A percentile compares a stretch with the other conserved stretches of the same genome.
These are phyloP conservation scores for Thermophis baileyi DNA, from an alignment of 2,113 vertebrate genomes.

Conservation along the genomic window DNA sequence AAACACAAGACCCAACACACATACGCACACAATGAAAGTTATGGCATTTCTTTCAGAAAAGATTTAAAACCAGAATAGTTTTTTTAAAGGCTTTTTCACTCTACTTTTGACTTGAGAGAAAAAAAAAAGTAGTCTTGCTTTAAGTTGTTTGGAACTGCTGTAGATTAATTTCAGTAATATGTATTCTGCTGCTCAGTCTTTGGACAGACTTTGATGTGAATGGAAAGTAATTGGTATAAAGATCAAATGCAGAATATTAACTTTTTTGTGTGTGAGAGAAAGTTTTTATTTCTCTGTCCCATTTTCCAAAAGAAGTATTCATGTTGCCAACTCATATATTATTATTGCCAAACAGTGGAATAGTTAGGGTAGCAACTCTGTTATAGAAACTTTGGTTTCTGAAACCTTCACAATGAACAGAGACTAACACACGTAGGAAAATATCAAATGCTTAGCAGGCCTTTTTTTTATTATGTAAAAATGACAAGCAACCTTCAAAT, in stretches of 20 bases:
- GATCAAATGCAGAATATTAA: neutral
- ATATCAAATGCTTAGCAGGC: neutral
- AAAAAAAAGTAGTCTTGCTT: neutral
- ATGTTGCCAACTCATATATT: neutral
- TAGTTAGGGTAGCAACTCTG: neutral
- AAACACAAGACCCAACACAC: neutral
- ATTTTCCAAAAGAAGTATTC: neutral
- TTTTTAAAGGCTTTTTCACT: neutral
- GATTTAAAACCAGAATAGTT: neutral
- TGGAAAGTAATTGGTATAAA: neutral
- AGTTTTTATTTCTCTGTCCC: neutral
- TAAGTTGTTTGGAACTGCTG: slow-evolving; percentile 5
- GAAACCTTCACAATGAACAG: neutral
- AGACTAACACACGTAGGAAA: neutral
- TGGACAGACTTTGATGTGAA: neutral
- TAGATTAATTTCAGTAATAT: neutral
- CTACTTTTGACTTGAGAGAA: neutral
- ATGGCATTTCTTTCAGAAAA: neutral
- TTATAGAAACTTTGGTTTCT: neutral
- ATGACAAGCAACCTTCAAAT: neutral
- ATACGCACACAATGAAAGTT: neutral
- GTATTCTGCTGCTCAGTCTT: neutral
- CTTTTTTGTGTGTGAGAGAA: neutral
- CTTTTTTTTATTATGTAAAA: neutral
- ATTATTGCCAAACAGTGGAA: slow-evolving; percentile 18